These are phyloP conservation scores for Plemyria rubiginata DNA, from an alignment of 2,888 invertebrate genomes.

Conservation along the genomic window DNA sequence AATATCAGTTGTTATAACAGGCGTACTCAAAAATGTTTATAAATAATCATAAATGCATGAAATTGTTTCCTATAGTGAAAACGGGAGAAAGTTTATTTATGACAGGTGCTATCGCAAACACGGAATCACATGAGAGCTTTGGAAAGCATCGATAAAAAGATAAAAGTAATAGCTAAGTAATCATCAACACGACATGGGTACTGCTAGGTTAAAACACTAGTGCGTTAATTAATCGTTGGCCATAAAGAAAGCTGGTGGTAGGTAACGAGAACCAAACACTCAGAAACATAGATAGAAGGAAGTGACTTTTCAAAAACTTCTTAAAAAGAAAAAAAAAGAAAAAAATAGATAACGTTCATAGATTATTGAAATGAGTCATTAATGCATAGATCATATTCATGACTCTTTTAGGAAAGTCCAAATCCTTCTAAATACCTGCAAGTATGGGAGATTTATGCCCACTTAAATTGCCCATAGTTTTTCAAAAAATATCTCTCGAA, in stretches of 20 bases:
- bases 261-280: not conserved
- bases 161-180: slow-evolving; percentile 15
- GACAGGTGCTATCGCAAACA: slow-evolving; percentile 1
- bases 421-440: no score
- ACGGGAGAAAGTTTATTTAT: slow-evolving; percentile 31
- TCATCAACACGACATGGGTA: slow-evolving; percentile 13
- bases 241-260: slow-evolving; percentile 8
- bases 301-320: not conserved
- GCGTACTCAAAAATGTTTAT: slow-evolving; percentile 19
- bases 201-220: slow-evolving; percentile 11
- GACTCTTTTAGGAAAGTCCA: no score
- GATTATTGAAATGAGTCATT: no score
- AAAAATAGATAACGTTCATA: no score
- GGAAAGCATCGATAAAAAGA: slow-evolving; percentile 9
- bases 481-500: no score
- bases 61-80: slow-evolving; percentile 31
- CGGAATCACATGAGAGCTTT: slow-evolving; percentile 3
- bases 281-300: not conserved
- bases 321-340: no score
- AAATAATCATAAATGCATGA: slow-evolving; percentile 25
- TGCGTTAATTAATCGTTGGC: slow-evolving; percentile 5
- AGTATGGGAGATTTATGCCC: no score
- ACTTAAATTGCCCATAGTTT: no score
- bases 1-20: slow-evolving; percentile 25
- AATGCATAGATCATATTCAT: no score